phyloP scores from a whole-genome alignment of 2,888 invertebrate species.

The Plagodis dolabraria region DNA sequence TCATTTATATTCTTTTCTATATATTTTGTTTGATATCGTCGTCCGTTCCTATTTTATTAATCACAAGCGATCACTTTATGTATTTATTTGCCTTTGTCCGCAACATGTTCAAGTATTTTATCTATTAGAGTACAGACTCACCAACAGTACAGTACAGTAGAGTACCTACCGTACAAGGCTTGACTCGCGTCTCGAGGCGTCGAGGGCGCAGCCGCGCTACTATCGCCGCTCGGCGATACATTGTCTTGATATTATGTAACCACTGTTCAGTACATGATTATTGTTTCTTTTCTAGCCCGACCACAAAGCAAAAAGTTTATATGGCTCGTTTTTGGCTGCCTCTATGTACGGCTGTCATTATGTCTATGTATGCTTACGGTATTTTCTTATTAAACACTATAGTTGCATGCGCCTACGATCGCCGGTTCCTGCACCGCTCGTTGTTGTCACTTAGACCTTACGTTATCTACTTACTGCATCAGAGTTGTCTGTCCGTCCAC shows the following conservation, averaged over 20 bases:
- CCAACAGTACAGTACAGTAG: constrained; percentile 4
- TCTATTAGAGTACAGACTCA: background rate
- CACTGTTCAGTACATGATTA: constrained; percentile 72
- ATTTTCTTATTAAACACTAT: constrained; percentile 69
- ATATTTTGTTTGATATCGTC: constrained; percentile 47
- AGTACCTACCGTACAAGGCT: constrained; percentile 3
- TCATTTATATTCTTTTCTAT: constrained; percentile 50
- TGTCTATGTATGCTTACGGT: constrained; percentile 84
- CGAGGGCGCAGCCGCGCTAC: constrained; percentile 21
- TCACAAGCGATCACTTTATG: constrained; percentile 68
- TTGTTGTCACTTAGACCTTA: constrained; percentile 45
- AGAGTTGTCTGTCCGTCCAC: constrained; percentile 71
- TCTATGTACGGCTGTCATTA: constrained; percentile 82
- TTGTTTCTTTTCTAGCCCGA: constrained; percentile 81
- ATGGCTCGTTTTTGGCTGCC: constrained; percentile 84
- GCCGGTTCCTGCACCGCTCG: constrained; percentile 49
- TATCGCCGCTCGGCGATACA: constrained; percentile 35
- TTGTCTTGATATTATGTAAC: constrained; percentile 43
- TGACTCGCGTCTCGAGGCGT: constrained; percentile 21
- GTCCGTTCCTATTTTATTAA: constrained; percentile 41
- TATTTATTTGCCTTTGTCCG: constrained; percentile 66
- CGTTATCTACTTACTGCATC: constrained; percentile 44
- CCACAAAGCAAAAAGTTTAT: constrained; percentile 82
- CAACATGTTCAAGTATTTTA: constrained; percentile 32
- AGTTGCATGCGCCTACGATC: constrained; percentile 67